These are phyloP conservation scores for Aphaenogaster rudis DNA, from an alignment of 1,140 invertebrate genomes.

Conservation along the genomic window DNA sequence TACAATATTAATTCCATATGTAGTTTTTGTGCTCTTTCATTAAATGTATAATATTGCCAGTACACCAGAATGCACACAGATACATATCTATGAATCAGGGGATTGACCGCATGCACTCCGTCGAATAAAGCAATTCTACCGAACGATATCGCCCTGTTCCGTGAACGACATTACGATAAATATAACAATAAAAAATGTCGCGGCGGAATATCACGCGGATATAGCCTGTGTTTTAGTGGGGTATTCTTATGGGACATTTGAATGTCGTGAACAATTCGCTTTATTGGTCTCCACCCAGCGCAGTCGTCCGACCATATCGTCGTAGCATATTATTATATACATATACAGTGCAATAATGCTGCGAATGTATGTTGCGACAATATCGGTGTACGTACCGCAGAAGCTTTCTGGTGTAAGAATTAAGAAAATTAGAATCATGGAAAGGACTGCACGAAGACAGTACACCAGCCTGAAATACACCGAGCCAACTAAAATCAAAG, in stretches of 20 bases:
- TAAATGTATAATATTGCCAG: background rate
- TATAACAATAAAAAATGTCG: conserved; percentile 37
- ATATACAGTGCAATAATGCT: background rate
- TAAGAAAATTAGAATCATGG: background rate
- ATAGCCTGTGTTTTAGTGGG: background rate
- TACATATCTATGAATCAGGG: background rate
- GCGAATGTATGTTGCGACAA: background rate
- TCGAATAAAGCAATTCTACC: conserved; percentile 21
- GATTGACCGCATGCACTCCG: background rate
- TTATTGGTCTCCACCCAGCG: conserved; percentile 25
- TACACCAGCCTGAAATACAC: background rate
- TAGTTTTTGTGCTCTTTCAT: background rate
- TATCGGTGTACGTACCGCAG: background rate
- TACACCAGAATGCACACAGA: background rate
- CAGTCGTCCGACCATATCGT: conserved; percentile 2
- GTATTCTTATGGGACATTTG: conserved; percentile 5
- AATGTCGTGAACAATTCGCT: conserved; percentile 41
- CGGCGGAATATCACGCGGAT: background rate
- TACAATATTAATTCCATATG: background rate
- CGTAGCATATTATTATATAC: background rate
- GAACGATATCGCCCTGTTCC: conserved; percentile 12
- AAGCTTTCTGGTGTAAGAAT: background rate
- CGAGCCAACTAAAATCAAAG: background rate
- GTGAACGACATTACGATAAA: conserved; percentile 10
- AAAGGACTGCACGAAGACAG: no score